Conservation (phyloP, 2,888 invertebrate species). For the Hypolimnas misippus region DNA sequence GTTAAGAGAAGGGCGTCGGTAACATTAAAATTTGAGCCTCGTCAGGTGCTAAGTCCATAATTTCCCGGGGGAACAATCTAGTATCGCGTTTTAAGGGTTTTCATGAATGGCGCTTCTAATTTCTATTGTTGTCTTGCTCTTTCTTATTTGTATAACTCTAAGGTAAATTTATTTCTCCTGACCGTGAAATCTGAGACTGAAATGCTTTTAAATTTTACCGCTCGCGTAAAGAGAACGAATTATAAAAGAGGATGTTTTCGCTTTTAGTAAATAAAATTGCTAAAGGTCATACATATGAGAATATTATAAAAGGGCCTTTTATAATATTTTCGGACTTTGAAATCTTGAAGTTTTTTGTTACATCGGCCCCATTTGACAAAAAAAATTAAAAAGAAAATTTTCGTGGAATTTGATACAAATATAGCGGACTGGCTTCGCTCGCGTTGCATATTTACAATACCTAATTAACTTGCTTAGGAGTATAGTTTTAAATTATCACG, state of each 20-base stretch:
- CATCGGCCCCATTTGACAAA: too few relatives aligned
- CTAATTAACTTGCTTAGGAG: too few relatives aligned
- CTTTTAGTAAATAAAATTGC: too few relatives aligned
- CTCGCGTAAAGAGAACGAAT: neutral
- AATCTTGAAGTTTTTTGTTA: too few relatives aligned
- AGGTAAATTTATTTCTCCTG: conserved; percentile 48
- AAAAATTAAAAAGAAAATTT: too few relatives aligned
- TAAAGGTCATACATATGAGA: too few relatives aligned
- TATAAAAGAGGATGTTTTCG: neutral
- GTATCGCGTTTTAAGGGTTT: conserved; percentile 80
- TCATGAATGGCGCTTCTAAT: conserved; percentile 76
- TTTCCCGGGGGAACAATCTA: conserved; percentile 79
- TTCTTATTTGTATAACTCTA: conserved; percentile 47
- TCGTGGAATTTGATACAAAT: too few relatives aligned
- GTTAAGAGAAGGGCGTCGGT: conserved; percentile 56
- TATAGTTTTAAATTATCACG: too few relatives aligned
- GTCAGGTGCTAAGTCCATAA: conserved; percentile 84
- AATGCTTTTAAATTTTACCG: neutral
- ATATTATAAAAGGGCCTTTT: too few relatives aligned
- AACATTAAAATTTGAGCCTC: conserved; percentile 82
- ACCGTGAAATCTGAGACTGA: conserved; percentile 55
- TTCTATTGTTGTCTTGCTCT: conserved; percentile 60
- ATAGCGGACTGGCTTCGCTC: too few relatives aligned
- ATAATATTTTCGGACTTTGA: too few relatives aligned
- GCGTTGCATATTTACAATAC: too few relatives aligned